Percentiles rank a stretch among this genome's conserved stretches.
phyloP scores from a whole-genome alignment of 2,113 vertebrate genomes.

The Tupaia chinensis region DNA sequence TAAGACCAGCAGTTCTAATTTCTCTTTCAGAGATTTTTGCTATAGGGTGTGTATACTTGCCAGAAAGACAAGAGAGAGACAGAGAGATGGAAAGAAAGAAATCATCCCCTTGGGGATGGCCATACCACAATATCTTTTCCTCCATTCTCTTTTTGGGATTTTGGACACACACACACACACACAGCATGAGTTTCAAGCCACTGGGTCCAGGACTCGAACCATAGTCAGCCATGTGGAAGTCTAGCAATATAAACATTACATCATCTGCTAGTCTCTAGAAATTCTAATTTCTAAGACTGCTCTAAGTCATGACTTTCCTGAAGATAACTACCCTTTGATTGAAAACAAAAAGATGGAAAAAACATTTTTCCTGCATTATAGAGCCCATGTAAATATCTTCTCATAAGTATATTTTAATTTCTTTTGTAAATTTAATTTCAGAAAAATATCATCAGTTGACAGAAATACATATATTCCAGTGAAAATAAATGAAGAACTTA shows the following conservation, averaged over 20 bases:
- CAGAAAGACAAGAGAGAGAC: no score
- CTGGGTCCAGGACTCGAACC: no score
- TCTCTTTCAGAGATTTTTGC: not conserved
- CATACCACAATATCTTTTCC: no score
- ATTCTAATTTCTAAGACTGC: not conserved
- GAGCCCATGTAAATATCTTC: not conserved
- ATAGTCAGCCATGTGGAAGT: no score
- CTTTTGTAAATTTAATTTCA: conserved; percentile 16
- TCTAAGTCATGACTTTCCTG: not conserved
- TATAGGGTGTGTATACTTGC: no score
- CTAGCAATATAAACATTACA: no score
- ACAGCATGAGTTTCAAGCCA: no score
- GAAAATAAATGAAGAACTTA: conserved; percentile 41
- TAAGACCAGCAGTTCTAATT: not conserved
- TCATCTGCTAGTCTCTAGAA: not conserved
- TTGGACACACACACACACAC: no score
- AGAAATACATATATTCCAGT: not conserved
- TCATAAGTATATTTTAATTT: not conserved
- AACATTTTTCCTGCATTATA: not conserved
- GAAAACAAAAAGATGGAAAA: not conserved
- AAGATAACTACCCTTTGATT: not conserved
- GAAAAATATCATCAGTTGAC: not conserved
- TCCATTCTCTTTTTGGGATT: no score
- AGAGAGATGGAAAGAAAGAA: no score
- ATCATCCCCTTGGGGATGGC: no score